These are phyloP conservation scores for Blomia tropicalis DNA, from an alignment of 2,888 invertebrate species.

Conservation along the genomic window DNA sequence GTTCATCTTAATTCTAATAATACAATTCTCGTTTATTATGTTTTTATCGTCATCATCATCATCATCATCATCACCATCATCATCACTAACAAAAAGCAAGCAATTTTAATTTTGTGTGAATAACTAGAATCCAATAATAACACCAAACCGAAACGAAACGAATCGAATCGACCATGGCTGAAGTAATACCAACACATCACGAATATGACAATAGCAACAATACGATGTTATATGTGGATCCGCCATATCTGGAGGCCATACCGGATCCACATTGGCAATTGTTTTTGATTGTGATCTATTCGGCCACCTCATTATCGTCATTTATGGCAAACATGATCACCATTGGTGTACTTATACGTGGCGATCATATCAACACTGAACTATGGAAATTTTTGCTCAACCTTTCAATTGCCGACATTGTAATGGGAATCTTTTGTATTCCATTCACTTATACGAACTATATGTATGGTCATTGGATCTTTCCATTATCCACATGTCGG, in stretches of 20 bases:
- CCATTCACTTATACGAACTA: slow-evolving; percentile 52
- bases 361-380: slow-evolving; percentile 34
- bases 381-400: slow-evolving; percentile 50
- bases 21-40: too few relatives aligned
- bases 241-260: slow-evolving; percentile 2
- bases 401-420: slow-evolving; percentile 66
- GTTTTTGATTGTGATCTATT: slow-evolving; percentile 36
- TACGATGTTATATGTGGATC: too few relatives aligned
- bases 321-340: slow-evolving; percentile 38
- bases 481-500: slow-evolving; percentile 38
- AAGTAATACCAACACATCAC: too few relatives aligned
- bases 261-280: slow-evolving; percentile 27
- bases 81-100: too few relatives aligned
- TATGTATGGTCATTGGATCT: slow-evolving; percentile 36
- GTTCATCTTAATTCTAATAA: too few relatives aligned
- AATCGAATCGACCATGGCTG: too few relatives aligned
- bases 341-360: slow-evolving; percentile 37
- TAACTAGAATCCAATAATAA: too few relatives aligned
- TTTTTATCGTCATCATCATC: too few relatives aligned
- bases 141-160: too few relatives aligned
- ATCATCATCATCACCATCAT: too few relatives aligned
- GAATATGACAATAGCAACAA: too few relatives aligned
- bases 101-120: too few relatives aligned
- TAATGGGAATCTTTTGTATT: slow-evolving; percentile 74
- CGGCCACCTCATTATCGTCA: slow-evolving; percentile 37